Evolutionary conservation across 37 sponge, comb jelly and placozoan species (phyloP).

Genomic region (Theonella swinhoei): DNA sequence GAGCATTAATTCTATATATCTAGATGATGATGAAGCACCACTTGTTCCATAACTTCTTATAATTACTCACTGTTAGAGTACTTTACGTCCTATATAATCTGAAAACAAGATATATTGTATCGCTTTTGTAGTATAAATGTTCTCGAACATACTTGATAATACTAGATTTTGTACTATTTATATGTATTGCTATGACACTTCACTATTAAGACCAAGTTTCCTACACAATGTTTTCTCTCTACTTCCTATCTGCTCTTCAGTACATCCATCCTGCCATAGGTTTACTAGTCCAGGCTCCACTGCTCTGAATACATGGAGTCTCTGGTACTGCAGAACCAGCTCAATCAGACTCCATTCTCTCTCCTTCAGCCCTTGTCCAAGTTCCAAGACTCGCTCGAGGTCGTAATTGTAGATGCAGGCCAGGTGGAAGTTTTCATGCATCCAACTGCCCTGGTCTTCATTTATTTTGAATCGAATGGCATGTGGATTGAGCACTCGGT

Average conservation of each 20-base stretch:
- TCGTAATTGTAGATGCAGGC: conserved; percentile 56
- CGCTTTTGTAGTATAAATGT: too few species aligned
- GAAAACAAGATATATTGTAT: too few species aligned
- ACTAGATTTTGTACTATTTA: not conserved
- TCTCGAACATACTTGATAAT: too few species aligned
- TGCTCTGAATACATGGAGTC: conserved; percentile 37
- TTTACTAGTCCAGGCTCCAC: conserved; percentile 64
- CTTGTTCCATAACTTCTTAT: not conserved
- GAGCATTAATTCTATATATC: not conserved
- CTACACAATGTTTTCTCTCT: conserved; percentile 23
- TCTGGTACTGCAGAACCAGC: conserved; percentile 2
- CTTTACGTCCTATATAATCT: too few species aligned
- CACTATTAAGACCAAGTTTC: not conserved
- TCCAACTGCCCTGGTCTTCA: conserved; percentile 39
- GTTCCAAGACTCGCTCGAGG: conserved; percentile 15
- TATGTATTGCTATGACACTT: not conserved
- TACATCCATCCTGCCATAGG: conserved; percentile 64
- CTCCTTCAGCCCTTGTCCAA: not conserved
- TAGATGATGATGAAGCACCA: not conserved
- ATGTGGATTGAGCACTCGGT: conserved; percentile 28
- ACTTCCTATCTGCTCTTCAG: conserved; percentile 12
- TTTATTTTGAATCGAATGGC: conserved; percentile 39
- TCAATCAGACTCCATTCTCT: conserved; percentile 31
- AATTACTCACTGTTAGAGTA: not conserved
- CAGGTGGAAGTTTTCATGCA: conserved; percentile 32